Conservation (phyloP, 2,797 vertebrate genomes). For the Halcyon chelicuti region DNA sequence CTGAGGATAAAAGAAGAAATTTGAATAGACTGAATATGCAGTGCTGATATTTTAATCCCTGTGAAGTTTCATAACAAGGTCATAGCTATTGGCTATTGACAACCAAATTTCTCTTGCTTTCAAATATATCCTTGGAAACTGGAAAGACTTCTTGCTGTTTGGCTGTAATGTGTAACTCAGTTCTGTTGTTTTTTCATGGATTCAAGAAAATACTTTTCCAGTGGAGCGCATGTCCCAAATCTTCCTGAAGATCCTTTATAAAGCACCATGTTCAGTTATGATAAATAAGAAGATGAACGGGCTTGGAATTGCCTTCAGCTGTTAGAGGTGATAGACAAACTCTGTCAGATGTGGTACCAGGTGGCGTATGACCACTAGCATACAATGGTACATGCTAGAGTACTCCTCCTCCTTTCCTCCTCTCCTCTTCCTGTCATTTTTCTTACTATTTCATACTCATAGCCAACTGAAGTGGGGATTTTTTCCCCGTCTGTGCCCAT, state of each 20-base stretch:
- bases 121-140: constrained; percentile 1
- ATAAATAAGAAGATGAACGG: background rate
- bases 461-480: background rate
- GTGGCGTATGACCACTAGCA: background rate
- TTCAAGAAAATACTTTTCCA: constrained; percentile 18
- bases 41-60: constrained; percentile 1
- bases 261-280: background rate
- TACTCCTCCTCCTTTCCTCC: background rate
- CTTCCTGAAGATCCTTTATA: background rate
- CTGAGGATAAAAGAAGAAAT: constrained; percentile 14
- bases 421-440: background rate
- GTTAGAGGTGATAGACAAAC: background rate
- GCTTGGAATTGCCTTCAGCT: background rate
- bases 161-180: background rate
- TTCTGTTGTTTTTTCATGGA: background rate
- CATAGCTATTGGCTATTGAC: constrained; percentile 33
- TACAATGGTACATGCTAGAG: background rate
- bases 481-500: background rate
- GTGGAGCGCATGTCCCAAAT: background rate
- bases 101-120: constrained; percentile 26
- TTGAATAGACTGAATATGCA: constrained; percentile 19
- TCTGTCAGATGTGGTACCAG: background rate
- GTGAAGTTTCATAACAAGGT: constrained; percentile 23
- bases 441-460: background rate
- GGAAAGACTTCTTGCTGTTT: background rate